Conservation (phyloP, 2,797 vertebrate genomes). For the Botia kubotai region DNA sequence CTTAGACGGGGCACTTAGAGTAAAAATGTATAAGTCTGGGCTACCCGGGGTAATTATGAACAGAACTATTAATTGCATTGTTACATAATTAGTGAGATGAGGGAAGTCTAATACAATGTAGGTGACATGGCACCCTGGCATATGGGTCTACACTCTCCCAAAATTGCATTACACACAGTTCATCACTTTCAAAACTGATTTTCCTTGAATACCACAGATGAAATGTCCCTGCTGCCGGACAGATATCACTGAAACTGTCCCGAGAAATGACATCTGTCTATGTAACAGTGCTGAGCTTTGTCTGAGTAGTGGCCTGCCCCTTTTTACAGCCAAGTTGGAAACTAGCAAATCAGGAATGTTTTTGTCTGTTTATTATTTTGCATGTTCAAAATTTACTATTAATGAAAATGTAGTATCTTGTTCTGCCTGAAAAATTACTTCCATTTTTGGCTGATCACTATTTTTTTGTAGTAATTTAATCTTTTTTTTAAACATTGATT, state of each 20-base stretch:
- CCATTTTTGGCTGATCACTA: no score
- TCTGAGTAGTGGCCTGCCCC: not conserved
- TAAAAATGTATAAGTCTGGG: not conserved
- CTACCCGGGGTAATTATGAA: slow-evolving; percentile 25
- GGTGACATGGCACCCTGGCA: slow-evolving; percentile 4
- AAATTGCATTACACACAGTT: not conserved
- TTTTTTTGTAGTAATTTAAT: no score
- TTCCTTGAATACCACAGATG: not conserved
- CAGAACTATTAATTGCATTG: slow-evolving; percentile 9
- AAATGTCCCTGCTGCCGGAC: not conserved
- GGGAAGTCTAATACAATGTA: slow-evolving; percentile 5
- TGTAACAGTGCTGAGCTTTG: not conserved
- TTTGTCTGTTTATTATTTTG: no score
- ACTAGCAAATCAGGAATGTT: not conserved
- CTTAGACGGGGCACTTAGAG: not conserved
- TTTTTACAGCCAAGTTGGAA: no score
- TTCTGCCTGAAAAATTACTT: no score
- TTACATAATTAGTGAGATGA: slow-evolving; percentile 18
- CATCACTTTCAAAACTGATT: not conserved
- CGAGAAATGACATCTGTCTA: not conserved
- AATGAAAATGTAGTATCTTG: no score
- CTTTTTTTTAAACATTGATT: no score
- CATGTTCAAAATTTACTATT: no score
- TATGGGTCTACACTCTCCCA: not conserved
- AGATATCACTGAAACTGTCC: not conserved